Base-by-base conservation (phyloP, 2,888 invertebrate genomes). In the Blomia tropicalis region DNA sequence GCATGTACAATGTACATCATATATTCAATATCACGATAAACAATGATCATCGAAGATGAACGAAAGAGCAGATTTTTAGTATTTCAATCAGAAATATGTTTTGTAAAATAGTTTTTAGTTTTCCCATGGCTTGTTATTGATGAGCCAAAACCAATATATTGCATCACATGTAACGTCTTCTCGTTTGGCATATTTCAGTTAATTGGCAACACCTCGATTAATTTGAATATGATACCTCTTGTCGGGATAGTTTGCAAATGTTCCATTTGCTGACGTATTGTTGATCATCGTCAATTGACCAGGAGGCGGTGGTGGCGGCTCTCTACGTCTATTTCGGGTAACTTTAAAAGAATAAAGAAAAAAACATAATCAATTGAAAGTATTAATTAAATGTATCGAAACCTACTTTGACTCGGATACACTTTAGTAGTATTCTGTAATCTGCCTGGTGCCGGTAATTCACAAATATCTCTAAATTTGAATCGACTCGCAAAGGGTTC, bases 371-470 rank as follows among this genome's bases (percentile, higher is more conserved):
- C 36, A 36, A 36, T 36, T 36, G 36, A 36, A 36, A 36, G 17
- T 36, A 17, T 36, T 17, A 36, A 11, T 36, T 36, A 7, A 36
- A 36, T 7, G 17, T 36, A 36, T 11, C 7, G 17, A 5, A 3
- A 43, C 62, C 56, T 44, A 62, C 62, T 31, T 41, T 62, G 62
- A 58, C 72, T 73, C 3, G 73, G 73, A 66, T 73, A 74, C 30
- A 66, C 69, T 69, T 73, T 74, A 60, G 67, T 68, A 53, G 68
- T 65, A 58, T 68, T 70, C 36, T 63, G 66, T 75, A 82, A 85
- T 63, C 80, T 79, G 68, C 81, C 82, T 11, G 87, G 86, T 27
- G 76, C 75, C 7, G 86, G 84, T 74, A 87, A 83, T 67, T 75
- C 76, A 63, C 77, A 74, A 2, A 79, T 72, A 17, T 80, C 74